Percentiles rank a stretch among this genome's conserved stretches.
Evolutionary conservation across 1,140 invertebrate genomes (phyloP).

Genomic region (Ceratosolen fusciceps): DNA sequence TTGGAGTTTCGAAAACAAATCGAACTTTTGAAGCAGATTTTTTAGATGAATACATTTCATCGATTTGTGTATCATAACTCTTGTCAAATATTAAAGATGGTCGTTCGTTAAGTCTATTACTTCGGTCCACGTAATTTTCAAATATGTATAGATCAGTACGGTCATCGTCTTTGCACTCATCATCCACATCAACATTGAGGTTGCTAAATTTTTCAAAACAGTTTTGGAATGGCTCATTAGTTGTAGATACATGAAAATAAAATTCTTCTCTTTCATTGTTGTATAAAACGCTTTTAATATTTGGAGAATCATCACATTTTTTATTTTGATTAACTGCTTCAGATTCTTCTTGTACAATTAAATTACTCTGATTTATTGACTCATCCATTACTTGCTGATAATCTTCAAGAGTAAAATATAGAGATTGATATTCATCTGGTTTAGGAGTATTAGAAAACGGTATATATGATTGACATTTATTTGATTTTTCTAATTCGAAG

Average conservation of each 20-base stretch:
- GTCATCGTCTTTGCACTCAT: conserved; percentile 2
- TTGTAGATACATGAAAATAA: conserved; percentile 66
- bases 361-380: neutral
- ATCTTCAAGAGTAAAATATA: conserved; percentile 65
- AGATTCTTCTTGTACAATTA: conserved; percentile 26
- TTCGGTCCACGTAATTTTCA: conserved; percentile 59
- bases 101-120: conserved; percentile 35
- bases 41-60: conserved; percentile 23
- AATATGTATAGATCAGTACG: conserved; percentile 57
- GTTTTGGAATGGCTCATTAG: conserved; percentile 64
- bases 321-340: conserved; percentile 1
- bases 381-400: conserved; percentile 61
- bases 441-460: conserved; percentile 39
- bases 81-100: conserved; percentile 44
- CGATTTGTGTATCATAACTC: too few species aligned
- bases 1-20: conserved; percentile 61
- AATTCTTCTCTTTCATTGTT: conserved; percentile 52
- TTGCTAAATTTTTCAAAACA: conserved; percentile 56
- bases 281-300: conserved; percentile 46
- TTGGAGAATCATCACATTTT: conserved; percentile 11
- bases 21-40: conserved; percentile 58
- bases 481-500: neutral
- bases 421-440: conserved; percentile 54
- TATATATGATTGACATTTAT: neutral
- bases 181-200: conserved; percentile 44